A percentile compares a stretch with the other conserved stretches of the same genome.
Conservation (phyloP, 2,888 invertebrate species). For the Phyllotreta striolata region DNA sequence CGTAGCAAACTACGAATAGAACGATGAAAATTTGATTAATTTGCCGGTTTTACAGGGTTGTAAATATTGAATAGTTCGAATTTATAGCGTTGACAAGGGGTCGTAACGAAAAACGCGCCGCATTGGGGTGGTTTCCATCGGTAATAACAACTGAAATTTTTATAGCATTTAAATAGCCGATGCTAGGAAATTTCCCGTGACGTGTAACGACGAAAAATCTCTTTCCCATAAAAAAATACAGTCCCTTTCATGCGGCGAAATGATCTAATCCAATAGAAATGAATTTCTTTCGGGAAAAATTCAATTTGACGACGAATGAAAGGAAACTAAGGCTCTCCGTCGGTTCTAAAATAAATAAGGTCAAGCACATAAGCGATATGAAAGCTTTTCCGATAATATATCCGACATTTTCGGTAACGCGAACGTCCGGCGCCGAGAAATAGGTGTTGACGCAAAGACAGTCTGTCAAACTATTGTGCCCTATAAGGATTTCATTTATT, state of each 20-base stretch:
- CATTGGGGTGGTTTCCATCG: too few relatives aligned
- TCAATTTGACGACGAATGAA: conserved; percentile 31
- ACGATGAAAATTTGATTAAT: too few relatives aligned
- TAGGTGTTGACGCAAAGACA: conserved; percentile 46
- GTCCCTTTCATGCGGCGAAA: conserved; percentile 7
- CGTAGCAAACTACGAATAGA: too few relatives aligned
- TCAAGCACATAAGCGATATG: conserved; percentile 38
- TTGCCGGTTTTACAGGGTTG: too few relatives aligned
- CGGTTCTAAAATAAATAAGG: conserved; percentile 38
- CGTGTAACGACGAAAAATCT: too few relatives aligned
- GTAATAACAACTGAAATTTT: too few relatives aligned
- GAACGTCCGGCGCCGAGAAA: conserved; percentile 38
- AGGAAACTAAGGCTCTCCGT: conserved; percentile 29
- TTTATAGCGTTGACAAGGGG: too few relatives aligned
- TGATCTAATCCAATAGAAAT: conserved; percentile 20
- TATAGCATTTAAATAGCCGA: too few relatives aligned
- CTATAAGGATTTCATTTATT: conserved; percentile 54
- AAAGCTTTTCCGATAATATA: conserved; percentile 37
- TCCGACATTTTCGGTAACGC: conserved; percentile 39
- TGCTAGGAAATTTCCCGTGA: too few relatives aligned
- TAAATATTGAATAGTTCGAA: too few relatives aligned
- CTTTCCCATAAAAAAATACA: not conserved
- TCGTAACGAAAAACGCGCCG: too few relatives aligned
- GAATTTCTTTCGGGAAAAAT: conserved; percentile 30
- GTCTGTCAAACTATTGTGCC: conserved; percentile 52